These are phyloP conservation scores for Platichthys flesus DNA, from an alignment of 2,113 vertebrate species.

Conservation along the genomic window DNA sequence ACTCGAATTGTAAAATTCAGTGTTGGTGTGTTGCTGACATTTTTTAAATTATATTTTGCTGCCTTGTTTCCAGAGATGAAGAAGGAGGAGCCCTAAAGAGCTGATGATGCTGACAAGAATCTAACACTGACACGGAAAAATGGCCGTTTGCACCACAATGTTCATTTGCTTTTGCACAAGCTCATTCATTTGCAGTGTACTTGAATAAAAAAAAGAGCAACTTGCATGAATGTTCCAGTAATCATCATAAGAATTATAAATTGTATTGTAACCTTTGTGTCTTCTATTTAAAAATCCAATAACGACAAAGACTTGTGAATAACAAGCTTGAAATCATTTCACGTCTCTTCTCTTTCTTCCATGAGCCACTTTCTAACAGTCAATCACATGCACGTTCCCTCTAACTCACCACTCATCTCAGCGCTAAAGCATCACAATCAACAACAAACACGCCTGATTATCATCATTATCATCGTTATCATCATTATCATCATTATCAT, in stretches of 20 bases:
- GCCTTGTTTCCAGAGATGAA: conserved; percentile 84
- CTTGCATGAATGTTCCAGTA: conserved; percentile 54
- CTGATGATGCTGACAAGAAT: conserved; percentile 70
- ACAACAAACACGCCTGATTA: background rate
- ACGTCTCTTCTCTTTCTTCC: conserved; percentile 74
- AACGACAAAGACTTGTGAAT: conserved; percentile 50
- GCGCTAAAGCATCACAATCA: conserved; percentile 3
- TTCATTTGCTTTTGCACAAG: conserved; percentile 34
- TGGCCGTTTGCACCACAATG: conserved; percentile 34
- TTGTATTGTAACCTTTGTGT: conserved; percentile 56
- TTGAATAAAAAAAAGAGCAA: conserved; percentile 52
- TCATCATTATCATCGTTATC: conserved; percentile 5
- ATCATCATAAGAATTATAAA: conserved; percentile 16
- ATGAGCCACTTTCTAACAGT: conserved; percentile 55
- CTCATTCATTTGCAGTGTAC: conserved; percentile 54
- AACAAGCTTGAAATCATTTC: conserved; percentile 65
- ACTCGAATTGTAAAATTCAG: background rate
- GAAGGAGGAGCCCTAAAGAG: conserved; percentile 67
- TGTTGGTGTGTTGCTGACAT: conserved; percentile 30
- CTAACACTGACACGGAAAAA: conserved; percentile 56
- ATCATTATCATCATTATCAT: conserved; percentile 5
- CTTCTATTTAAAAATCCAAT: conserved; percentile 45
- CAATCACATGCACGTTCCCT: conserved; percentile 52
- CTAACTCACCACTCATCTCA: conserved; percentile 34
- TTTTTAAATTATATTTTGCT: conserved; percentile 73